Conservation (phyloP, 2,888 invertebrate species). For the Leptopilina drosophilae region DNA sequence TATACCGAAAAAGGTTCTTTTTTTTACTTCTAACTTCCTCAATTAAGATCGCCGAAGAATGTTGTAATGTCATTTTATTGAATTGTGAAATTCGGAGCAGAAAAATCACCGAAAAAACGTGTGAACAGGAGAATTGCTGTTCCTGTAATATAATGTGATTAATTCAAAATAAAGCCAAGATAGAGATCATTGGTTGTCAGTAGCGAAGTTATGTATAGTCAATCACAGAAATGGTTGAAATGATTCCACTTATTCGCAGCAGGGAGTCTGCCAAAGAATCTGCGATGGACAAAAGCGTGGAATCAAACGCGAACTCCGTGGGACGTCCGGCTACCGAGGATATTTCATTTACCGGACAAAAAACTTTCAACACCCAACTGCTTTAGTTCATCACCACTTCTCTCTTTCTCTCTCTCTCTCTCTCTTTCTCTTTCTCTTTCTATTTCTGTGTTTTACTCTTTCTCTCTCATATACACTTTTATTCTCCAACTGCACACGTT, state of each 20-base stretch:
- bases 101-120: neutral
- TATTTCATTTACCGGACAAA: constrained; percentile 74
- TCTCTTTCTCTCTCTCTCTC: neutral
- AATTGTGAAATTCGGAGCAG: no score
- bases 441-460: no score
- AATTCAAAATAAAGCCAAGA: constrained; percentile 38
- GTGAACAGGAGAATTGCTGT: constrained; percentile 16
- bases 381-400: neutral
- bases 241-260: constrained; percentile 74
- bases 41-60: no score
- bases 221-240: constrained; percentile 60
- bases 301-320: constrained; percentile 69
- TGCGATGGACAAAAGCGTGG: constrained; percentile 65
- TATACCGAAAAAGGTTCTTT: no score
- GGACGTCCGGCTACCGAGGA: constrained; percentile 73
- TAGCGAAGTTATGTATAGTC: constrained; percentile 53
- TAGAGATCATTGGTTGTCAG: constrained; percentile 58
- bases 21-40: no score
- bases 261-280: constrained; percentile 70
- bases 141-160: neutral
- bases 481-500: constrained; percentile 2
- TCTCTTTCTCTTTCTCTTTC: neutral
- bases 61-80: no score
- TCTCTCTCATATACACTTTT: neutral
- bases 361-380: constrained; percentile 50